phyloP scores from a whole-genome alignment of 2,797 vertebrate genomes.

The Galagoides demidoff region DNA sequence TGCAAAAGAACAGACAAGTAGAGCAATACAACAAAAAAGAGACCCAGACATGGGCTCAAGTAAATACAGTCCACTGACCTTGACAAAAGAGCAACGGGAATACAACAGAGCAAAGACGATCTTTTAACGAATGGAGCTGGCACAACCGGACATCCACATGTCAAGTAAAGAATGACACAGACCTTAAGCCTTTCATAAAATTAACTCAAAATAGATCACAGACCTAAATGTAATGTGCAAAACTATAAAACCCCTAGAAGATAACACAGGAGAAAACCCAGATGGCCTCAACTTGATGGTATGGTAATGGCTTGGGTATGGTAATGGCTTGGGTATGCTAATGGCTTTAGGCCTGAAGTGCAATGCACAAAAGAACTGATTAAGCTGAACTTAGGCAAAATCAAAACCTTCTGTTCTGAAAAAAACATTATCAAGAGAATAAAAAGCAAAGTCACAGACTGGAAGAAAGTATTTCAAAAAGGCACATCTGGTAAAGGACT shows the following conservation, averaged over 20 bases:
- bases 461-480: neutral
- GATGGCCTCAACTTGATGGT: neutral
- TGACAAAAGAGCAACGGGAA: neutral
- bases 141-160: neutral
- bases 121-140: neutral
- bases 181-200: neutral
- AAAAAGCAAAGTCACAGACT: neutral
- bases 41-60: no score
- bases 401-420: neutral
- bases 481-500: neutral
- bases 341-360: accelerated
- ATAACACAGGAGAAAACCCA: neutral
- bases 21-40: neutral
- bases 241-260: neutral
- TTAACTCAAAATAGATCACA: neutral
- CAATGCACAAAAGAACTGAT: neutral
- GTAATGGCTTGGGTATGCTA: neutral
- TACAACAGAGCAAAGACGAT: neutral
- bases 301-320: neutral
- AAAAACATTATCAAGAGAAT: neutral
- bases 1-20: neutral
- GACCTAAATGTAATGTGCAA: neutral
- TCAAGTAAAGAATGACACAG: neutral
- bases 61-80: neutral
- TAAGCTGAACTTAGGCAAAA: neutral